A percentile compares a stretch with the other conserved stretches of the same genome.
These are phyloP conservation scores for Alca torda DNA, from an alignment of 2,797 vertebrate genomes.

Conservation along the genomic window DNA sequence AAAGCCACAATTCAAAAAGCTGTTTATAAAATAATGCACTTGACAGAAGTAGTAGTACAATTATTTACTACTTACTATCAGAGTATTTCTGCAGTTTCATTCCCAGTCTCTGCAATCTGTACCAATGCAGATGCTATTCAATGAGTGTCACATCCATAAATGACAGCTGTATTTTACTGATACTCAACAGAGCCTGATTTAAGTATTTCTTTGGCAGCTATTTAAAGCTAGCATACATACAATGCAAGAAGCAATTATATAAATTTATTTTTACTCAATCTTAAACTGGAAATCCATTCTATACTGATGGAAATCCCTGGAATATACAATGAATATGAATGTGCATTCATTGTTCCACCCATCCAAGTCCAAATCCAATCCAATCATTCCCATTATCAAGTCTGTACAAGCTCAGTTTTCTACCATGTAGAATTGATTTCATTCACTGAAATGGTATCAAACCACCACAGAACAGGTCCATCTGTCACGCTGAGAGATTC, in stretches of 20 bases:
- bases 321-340: not conserved
- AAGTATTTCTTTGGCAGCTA: not conserved
- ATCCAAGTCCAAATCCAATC: not conserved
- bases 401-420: not conserved
- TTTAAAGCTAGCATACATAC: not conserved
- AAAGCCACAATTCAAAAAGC: not conserved
- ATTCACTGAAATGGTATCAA: not conserved
- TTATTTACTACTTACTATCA: not conserved
- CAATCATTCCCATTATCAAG: not conserved
- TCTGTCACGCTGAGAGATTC: not conserved
- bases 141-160: not conserved
- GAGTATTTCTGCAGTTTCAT: not conserved
- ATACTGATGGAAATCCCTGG: not conserved
- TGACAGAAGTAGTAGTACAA: not conserved
- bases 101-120: not conserved
- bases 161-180: not conserved
- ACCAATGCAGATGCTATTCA: not conserved
- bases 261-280: not conserved
- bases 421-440: not conserved
- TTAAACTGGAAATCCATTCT: not conserved
- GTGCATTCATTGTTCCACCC: not conserved
- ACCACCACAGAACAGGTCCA: not conserved
- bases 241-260: not conserved
- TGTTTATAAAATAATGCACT: not conserved
- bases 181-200: not conserved